Conservation (phyloP, 2,113 vertebrate genomes). For the Calyptomena viridis region DNA sequence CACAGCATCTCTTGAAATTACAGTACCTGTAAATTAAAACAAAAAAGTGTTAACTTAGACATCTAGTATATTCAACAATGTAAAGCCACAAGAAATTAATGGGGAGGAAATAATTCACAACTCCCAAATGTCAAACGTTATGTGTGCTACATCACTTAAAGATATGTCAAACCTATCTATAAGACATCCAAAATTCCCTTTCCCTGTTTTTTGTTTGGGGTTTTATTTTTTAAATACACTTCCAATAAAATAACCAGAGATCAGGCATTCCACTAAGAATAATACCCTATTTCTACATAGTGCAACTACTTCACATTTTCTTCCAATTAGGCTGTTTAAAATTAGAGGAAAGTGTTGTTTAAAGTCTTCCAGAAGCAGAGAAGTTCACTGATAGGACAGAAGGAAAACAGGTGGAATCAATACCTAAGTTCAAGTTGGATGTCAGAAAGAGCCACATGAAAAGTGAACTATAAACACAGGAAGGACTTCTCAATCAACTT, state of each 20-base stretch:
- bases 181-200: neutral
- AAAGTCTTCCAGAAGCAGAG: neutral
- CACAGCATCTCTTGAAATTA: slow-evolving; percentile 54
- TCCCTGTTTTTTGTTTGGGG: neutral
- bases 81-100: neutral
- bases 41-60: neutral
- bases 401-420: neutral
- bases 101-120: neutral
- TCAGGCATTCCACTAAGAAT: neutral
- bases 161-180: neutral
- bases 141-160: neutral
- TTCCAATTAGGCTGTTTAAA: neutral
- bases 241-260: neutral
- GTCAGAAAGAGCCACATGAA: neutral
- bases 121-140: neutral
- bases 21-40: slow-evolving; percentile 67
- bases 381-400: neutral
- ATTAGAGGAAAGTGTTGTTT: neutral
- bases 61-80: neutral
- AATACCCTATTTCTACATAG: neutral
- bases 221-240: neutral
- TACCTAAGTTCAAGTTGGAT: neutral
- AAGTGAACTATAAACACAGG: neutral
- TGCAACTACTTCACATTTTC: neutral
- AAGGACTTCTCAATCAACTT: neutral